Evolutionary conservation across 2,888 invertebrate species (phyloP).

Genomic region (Diaphora mendica): DNA sequence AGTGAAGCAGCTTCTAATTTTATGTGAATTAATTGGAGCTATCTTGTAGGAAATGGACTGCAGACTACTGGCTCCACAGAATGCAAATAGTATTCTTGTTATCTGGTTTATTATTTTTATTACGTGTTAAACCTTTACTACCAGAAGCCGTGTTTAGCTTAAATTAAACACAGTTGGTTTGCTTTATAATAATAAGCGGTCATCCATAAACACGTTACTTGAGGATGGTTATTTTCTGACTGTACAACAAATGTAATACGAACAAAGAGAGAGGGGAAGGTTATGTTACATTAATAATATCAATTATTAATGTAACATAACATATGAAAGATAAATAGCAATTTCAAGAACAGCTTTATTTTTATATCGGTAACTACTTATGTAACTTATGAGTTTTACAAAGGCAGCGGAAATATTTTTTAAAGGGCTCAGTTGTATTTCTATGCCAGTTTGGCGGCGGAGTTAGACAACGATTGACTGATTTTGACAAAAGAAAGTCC

Average conservation of each 20-base stretch:
- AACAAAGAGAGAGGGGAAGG: not conserved
- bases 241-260: not conserved
- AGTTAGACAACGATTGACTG: not conserved
- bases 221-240: not conserved
- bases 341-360: not conserved
- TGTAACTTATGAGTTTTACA: not conserved
- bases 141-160: not conserved
- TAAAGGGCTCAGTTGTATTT: not conserved
- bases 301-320: not conserved
- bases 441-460: not conserved
- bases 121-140: not conserved
- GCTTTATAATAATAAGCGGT: not conserved
- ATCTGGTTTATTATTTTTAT: not conserved
- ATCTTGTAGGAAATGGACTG: conserved; percentile 69
- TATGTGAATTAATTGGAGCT: conserved; percentile 77
- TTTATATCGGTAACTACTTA: not conserved
- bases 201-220: not conserved
- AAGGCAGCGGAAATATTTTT: not conserved
- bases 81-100: not conserved
- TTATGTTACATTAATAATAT: too few species aligned
- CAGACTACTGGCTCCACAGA: conserved; percentile 9
- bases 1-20: conserved; percentile 72
- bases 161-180: not conserved
- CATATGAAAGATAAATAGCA: not conserved
- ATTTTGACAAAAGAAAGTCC: too few species aligned